Evolutionary conservation across 2,113 vertebrate genomes (phyloP).

Genomic region (Melanotaenia duboulayi): DNA sequence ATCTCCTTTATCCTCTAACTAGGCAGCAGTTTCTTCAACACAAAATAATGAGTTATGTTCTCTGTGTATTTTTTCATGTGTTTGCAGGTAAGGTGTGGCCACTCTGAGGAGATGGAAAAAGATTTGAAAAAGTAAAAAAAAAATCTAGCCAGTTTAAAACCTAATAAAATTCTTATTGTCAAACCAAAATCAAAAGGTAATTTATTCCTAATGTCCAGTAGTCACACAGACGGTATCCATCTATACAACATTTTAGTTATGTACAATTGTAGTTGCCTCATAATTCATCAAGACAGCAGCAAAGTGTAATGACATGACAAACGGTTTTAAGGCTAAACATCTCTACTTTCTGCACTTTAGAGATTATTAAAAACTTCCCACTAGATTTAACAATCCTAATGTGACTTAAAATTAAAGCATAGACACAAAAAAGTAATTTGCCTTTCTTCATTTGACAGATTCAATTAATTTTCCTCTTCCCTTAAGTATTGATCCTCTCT

Average conservation of each 20-base stretch:
- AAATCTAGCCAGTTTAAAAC: background rate
- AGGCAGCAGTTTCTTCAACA: no score
- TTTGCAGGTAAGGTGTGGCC: no score
- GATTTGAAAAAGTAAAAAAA: no score
- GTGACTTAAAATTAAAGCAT: conserved; percentile 18
- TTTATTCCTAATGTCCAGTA: background rate
- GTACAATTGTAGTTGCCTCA: background rate
- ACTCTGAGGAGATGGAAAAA: no score
- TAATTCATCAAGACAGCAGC: background rate
- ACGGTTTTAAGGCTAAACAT: background rate
- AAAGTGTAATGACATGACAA: background rate
- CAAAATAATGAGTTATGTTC: no score
- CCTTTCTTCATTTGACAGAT: conserved; percentile 26
- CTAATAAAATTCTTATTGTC: background rate
- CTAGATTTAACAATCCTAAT: conserved; percentile 14
- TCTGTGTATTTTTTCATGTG: no score
- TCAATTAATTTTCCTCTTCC: conserved; percentile 22
- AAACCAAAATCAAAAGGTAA: background rate
- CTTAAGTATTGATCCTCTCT: conserved; percentile 46
- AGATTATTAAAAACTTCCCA: background rate
- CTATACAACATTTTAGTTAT: background rate
- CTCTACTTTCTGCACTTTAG: background rate
- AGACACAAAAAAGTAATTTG: background rate
- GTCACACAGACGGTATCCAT: background rate
- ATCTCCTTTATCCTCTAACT: no score